Percentiles rank a stretch among this genome's conserved stretches.
Conservation (phyloP, 1,140 invertebrate species). For the Procambarus virginalis region DNA sequence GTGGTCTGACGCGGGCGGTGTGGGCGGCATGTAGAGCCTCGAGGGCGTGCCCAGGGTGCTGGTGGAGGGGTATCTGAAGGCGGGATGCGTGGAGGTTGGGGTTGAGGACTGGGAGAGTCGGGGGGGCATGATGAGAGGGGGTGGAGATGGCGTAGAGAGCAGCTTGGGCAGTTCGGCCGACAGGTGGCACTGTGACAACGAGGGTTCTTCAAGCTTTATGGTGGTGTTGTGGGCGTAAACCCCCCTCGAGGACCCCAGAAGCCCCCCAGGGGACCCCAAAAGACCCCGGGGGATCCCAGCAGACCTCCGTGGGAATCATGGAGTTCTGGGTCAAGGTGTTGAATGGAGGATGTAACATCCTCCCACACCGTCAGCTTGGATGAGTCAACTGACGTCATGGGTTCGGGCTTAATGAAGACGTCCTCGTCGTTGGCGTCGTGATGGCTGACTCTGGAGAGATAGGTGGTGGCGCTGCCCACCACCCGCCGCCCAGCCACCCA, state of each 20-base stretch:
- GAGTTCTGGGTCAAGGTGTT: slow-evolving; percentile 89
- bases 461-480: slow-evolving; percentile 23
- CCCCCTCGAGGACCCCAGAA: not conserved
- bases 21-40: slow-evolving; percentile 83
- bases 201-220: slow-evolving; percentile 43
- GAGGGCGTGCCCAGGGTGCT: slow-evolving; percentile 74
- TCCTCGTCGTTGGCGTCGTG: slow-evolving; percentile 42
- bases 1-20: slow-evolving; percentile 87
- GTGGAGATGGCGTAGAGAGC: slow-evolving; percentile 75
- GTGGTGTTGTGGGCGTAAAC: not conserved
- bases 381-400: not conserved
- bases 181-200: slow-evolving; percentile 5
- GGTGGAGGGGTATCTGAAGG: slow-evolving; percentile 73
- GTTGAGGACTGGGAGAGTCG: slow-evolving; percentile 56
- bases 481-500: slow-evolving; percentile 18
- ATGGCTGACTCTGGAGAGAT: slow-evolving; percentile 39
- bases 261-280: too few relatives aligned
- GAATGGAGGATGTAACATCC: slow-evolving; percentile 90
- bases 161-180: slow-evolving; percentile 73
- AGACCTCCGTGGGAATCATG: slow-evolving; percentile 73
- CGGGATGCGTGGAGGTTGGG: slow-evolving; percentile 69
- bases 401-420: slow-evolving; percentile 61
- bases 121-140: slow-evolving; percentile 73
- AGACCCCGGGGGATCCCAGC: too few relatives aligned
- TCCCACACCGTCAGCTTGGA: slow-evolving; percentile 83